A percentile compares a stretch with the other conserved stretches of the same genome.
These are phyloP conservation scores for Brachionus calyciflorus DNA, from an alignment of 1,140 invertebrate species.

Conservation along the genomic window DNA sequence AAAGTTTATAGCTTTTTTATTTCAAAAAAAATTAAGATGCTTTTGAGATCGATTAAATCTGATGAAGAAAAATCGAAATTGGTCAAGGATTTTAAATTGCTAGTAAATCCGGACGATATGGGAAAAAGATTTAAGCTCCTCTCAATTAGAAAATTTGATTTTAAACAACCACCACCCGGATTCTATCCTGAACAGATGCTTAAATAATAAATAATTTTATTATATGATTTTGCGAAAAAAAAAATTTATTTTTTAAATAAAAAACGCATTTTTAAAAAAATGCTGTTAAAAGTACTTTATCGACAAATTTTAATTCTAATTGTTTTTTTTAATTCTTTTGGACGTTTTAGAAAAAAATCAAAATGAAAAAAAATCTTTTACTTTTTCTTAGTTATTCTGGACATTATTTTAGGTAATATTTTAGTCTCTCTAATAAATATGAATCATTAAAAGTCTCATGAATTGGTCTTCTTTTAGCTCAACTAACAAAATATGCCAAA, in stretches of 20 bases:
- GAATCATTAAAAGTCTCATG: neutral
- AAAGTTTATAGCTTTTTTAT: neutral
- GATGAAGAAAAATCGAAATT: slow-evolving; percentile 29
- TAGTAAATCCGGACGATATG: slow-evolving; percentile 21
- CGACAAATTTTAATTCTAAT: slow-evolving; percentile 3
- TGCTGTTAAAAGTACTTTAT: too few relatives aligned
- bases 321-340: neutral
- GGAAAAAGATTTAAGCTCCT: slow-evolving; percentile 30
- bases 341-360: neutral
- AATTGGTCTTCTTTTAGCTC: too few relatives aligned
- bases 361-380: slow-evolving; percentile 11
- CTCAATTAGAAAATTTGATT: slow-evolving; percentile 37
- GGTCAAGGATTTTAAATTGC: slow-evolving; percentile 1
- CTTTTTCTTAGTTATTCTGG: neutral
- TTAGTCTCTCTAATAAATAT: too few relatives aligned
- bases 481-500: too few relatives aligned
- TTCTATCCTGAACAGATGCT: neutral
- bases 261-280: slow-evolving; percentile 31
- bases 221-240: neutral
- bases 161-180: slow-evolving; percentile 8
- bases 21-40: neutral
- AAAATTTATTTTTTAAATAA: neutral
- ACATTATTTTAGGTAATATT: neutral
- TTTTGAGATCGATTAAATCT: neutral
- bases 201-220: neutral